A percentile compares a stretch with the other conserved stretches of the same genome.
phyloP scores from a whole-genome alignment of 2,888 invertebrate genomes.

The Chirona hameri region DNA sequence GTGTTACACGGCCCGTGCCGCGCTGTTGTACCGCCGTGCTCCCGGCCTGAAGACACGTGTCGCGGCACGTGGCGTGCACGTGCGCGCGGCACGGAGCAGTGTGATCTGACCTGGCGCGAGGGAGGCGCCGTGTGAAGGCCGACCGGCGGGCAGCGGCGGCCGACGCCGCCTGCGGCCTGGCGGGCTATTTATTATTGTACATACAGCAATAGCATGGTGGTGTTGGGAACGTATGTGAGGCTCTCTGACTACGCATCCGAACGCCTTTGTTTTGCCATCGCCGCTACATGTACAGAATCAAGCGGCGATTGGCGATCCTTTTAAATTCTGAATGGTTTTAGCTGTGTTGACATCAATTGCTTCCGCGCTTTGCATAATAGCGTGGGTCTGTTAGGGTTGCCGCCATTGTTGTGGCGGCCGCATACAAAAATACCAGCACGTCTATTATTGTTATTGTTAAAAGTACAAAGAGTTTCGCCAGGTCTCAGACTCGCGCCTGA shows the following conservation, averaged over 20 bases:
- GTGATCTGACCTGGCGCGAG: too few species aligned
- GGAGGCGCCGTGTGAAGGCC: too few species aligned
- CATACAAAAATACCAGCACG: constrained; percentile 5
- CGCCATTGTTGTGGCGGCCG: neutral
- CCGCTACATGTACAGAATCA: neutral
- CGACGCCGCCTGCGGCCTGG: neutral
- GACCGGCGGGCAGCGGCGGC: neutral
- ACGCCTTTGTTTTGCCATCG: neutral
- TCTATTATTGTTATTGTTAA: constrained; percentile 24
- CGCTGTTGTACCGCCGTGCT: too few species aligned
- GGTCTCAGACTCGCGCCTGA: neutral
- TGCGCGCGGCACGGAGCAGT: too few species aligned
- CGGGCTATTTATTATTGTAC: constrained; percentile 9
- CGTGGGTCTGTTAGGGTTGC: neutral
- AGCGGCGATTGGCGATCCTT: neutral
- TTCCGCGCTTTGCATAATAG: constrained; percentile 24
- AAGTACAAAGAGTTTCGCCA: constrained; percentile 22
- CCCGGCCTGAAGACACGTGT: too few species aligned
- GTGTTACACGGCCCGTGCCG: too few species aligned
- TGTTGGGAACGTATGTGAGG: neutral
- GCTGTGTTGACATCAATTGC: constrained; percentile 4
- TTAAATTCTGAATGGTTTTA: constrained; percentile 12
- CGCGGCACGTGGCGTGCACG: too few species aligned
- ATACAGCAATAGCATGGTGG: constrained; percentile 10
- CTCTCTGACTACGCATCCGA: neutral